Evolutionary conservation across 2,888 invertebrate genomes (phyloP).

Genomic region (Chouioia cunea): DNA sequence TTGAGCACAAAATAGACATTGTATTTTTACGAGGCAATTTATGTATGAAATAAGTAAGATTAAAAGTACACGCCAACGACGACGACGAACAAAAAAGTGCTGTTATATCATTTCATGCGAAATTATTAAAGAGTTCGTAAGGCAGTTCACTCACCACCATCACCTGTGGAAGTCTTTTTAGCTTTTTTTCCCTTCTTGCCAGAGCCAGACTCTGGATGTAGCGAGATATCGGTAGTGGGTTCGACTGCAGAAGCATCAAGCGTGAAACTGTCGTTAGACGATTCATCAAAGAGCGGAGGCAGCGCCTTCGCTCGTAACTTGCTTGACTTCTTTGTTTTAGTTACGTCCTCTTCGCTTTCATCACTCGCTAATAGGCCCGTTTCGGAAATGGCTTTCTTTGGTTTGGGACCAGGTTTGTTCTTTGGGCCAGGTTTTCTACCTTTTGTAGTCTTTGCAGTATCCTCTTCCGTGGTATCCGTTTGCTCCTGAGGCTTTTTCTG

Average conservation of each 20-base stretch:
- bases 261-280: conserved; percentile 64
- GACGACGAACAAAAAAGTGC: no score
- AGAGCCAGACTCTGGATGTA: conserved; percentile 53
- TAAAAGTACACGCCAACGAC: no score
- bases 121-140: no score
- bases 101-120: no score
- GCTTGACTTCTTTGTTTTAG: no score
- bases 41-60: no score
- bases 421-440: conserved; percentile 30
- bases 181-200: conserved; percentile 32
- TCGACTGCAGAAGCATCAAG: conserved; percentile 61
- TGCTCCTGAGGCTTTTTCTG: conserved; percentile 69
- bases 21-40: no score
- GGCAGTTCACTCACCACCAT: no score
- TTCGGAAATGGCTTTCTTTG: conserved; percentile 47
- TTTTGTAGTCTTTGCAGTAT: conserved; percentile 35
- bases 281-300: conserved; percentile 59
- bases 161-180: conserved; percentile 4
- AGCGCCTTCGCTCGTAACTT: conserved; percentile 29
- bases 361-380: conserved; percentile 50
- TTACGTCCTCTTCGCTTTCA: conserved; percentile 59
- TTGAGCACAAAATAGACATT: no score
- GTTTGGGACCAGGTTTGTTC: conserved; percentile 38
- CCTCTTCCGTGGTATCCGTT: conserved; percentile 24
- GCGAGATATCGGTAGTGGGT: conserved; percentile 60